These are phyloP conservation scores for Raja brachyura DNA, from an alignment of 2,113 vertebrate genomes.

Conservation along the genomic window DNA sequence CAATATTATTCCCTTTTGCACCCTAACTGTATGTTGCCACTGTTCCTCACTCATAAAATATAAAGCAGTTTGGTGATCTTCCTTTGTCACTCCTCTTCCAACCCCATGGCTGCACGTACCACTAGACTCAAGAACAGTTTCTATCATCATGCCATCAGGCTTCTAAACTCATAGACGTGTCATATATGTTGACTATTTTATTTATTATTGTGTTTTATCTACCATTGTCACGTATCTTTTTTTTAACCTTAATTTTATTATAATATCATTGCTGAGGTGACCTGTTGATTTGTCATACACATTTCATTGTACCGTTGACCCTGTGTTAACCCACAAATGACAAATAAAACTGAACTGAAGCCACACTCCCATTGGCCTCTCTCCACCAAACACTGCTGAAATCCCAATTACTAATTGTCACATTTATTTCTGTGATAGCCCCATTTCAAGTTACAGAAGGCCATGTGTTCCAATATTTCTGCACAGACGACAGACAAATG, in stretches of 20 bases:
- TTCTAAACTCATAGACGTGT: too few relatives aligned
- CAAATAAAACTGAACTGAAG: background rate
- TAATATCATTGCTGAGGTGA: too few relatives aligned
- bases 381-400: background rate
- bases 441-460: background rate
- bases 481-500: background rate
- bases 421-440: background rate
- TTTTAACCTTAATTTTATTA: too few relatives aligned
- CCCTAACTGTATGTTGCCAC: background rate
- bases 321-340: too few relatives aligned
- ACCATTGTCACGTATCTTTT: too few relatives aligned
- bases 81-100: background rate
- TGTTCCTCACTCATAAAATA: background rate
- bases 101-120: background rate
- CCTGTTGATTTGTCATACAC: too few relatives aligned
- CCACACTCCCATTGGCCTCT: background rate
- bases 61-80: background rate
- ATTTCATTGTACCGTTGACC: too few relatives aligned
- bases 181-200: too few relatives aligned
- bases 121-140: too few relatives aligned
- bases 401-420: background rate
- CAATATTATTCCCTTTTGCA: background rate
- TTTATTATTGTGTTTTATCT: too few relatives aligned
- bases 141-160: too few relatives aligned
- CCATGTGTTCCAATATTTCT: conserved; percentile 15